phyloP scores from a whole-genome alignment of 2,797 vertebrate genomes.

The Agapornis canus region DNA sequence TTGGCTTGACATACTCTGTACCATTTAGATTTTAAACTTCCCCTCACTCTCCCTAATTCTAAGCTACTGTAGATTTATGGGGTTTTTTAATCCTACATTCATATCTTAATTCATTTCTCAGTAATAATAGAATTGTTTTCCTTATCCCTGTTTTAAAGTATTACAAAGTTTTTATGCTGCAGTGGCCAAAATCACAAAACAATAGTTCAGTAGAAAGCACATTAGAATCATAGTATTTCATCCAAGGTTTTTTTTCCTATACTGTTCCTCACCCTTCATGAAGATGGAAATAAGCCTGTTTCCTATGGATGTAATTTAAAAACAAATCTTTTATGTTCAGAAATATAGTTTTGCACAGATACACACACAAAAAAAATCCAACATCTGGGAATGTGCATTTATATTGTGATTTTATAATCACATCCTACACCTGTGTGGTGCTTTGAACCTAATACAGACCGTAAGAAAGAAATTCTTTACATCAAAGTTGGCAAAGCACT shows the following conservation, averaged over 20 bases:
- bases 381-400: background rate
- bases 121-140: conserved; percentile 42
- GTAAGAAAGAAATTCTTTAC: background rate
- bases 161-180: conserved; percentile 26
- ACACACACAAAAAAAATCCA: background rate
- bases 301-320: conserved; percentile 41
- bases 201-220: conserved; percentile 33
- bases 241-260: background rate
- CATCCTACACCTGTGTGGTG: background rate
- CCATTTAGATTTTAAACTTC: conserved; percentile 36
- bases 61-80: background rate
- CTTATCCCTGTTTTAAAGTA: conserved; percentile 31
- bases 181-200: conserved; percentile 35
- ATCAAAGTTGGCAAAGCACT: background rate
- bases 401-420: conserved; percentile 22
- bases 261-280: background rate
- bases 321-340: conserved; percentile 37
- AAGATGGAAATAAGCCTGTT: conserved; percentile 37
- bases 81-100: conserved; percentile 10
- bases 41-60: conserved; percentile 43
- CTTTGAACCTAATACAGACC: background rate
- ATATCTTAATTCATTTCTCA: conserved; percentile 45
- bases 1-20: conserved; percentile 14
- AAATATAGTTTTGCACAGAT: conserved; percentile 1
- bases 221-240: conserved; percentile 33